Percentiles rank a stretch among this genome's conserved stretches.
phyloP scores from a whole-genome alignment of 2,797 vertebrate genomes.

The Psittacula echo region DNA sequence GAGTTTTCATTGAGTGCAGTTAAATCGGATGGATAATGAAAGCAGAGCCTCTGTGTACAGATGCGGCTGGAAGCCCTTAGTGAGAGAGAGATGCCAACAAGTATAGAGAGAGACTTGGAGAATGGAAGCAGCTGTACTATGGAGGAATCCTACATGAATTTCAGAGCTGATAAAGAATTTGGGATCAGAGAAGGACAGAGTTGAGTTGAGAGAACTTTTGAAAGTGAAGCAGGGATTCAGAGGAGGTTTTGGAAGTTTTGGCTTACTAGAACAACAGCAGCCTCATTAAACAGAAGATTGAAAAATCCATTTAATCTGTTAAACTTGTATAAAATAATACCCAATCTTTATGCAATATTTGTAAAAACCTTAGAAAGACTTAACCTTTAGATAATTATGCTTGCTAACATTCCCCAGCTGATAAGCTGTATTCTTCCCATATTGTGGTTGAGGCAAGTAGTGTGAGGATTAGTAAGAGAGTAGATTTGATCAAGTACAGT shows the following conservation, averaged over 20 bases:
- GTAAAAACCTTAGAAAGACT: neutral
- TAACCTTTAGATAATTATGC: neutral
- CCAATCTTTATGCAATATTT: neutral
- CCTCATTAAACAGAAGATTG: neutral
- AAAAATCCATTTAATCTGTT: neutral
- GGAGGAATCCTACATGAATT: slow-evolving; percentile 22
- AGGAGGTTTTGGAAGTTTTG: neutral
- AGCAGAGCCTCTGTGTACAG: slow-evolving; percentile 36
- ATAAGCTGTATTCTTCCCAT: neutral
- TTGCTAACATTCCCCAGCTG: neutral
- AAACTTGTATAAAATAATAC: neutral
- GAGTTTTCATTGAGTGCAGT: neutral
- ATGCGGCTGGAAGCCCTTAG: slow-evolving; percentile 25
- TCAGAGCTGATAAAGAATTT: slow-evolving; percentile 20
- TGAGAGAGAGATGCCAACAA: slow-evolving; percentile 27
- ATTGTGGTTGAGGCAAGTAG: neutral
- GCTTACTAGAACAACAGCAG: neutral
- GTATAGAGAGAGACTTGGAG: neutral
- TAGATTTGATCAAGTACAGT: neutral
- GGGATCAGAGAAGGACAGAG: slow-evolving; percentile 9
- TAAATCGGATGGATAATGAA: slow-evolving; percentile 8
- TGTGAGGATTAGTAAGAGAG: neutral
- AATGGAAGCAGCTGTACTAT: neutral
- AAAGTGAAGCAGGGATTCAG: neutral
- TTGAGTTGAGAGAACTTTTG: neutral